Evolutionary conservation across 2,888 invertebrate genomes (phyloP), one percentile per base, ranked within the genome.

Genomic region (Amblyjoppa fuscipennis): DNA sequence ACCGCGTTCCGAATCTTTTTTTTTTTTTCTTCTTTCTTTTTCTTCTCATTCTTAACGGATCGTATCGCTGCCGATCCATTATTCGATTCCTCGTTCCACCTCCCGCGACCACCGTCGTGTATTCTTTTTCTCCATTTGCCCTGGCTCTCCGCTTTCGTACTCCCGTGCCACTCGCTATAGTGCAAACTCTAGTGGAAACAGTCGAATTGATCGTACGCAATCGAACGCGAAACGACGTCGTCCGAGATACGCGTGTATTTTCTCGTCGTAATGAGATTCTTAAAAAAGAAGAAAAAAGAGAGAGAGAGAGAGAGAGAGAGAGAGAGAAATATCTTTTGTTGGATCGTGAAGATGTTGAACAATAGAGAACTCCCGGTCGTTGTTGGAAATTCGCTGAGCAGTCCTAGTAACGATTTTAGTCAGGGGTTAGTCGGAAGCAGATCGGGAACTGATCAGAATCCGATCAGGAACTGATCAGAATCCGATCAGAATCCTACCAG

Each of bases 101-200:
- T 20, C 81, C 64, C 20, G 78, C 45, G 66, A 69, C 4, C 73
- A 25, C 51, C 20, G 64, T 80, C 87, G 73, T 79, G 51, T 76
- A 83, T 79, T 83, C 64, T 68, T 80, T 84, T 78, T 83, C 81
- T 85, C 80, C 87, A 77, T 89, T 86, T 80, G 66, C 71, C 45
- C 59, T 69, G 28, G 41, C 61, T 61, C 53, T n/a, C 74, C 25
- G 45, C 38, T 69, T 31, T 81, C 41, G 9, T 70, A 79, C 38
- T 49, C 25, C 68, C 34, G 13, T 31, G 28, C 45, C 45, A 49
- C 56, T 84, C 64, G 49, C 28, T 38, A 51, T 16, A 61, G 61
- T 61, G 61, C 61, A 61, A 61, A 61, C 61, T 61, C 61, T 61
- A 61, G 61, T 61, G 61, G 61, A 61, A 61, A 61, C 61, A 61